Conservation (phyloP, 2,888 invertebrate genomes). For the Pemphredon lugubris region DNA sequence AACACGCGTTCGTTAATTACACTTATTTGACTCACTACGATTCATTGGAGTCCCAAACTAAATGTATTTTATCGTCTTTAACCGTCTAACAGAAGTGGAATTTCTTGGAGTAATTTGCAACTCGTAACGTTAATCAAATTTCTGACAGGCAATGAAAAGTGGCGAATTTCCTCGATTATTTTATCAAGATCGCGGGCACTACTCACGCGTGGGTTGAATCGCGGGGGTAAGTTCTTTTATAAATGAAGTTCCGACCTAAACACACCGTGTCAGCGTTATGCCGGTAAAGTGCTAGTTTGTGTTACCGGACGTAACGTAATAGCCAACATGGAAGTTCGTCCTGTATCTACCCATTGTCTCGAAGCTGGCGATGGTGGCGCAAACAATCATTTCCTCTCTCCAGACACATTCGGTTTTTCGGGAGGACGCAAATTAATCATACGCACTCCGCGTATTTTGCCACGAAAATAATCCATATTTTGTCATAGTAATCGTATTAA, state of each 20-base stretch:
- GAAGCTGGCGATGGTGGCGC: constrained; percentile 43
- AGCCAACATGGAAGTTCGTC: constrained; percentile 66
- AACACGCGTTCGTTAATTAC: too few species aligned
- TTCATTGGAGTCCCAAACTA: too few species aligned
- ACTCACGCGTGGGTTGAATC: constrained; percentile 16
- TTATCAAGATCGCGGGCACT: constrained; percentile 30
- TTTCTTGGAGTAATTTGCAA: too few species aligned
- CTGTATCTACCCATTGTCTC: constrained; percentile 63
- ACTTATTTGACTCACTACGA: too few species aligned
- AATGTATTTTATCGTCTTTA: too few species aligned
- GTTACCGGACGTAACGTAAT: constrained; percentile 78
- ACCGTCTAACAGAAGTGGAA: too few species aligned
- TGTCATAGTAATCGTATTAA: too few species aligned
- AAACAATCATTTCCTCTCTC: constrained; percentile 54
- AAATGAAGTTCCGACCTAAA: constrained; percentile 59
- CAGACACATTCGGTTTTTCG: constrained; percentile 14
- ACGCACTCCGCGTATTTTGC: not conserved
- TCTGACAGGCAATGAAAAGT: too few species aligned
- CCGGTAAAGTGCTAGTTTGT: constrained; percentile 78
- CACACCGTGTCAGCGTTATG: constrained; percentile 66
- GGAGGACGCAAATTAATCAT: not conserved
- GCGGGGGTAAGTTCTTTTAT: constrained; percentile 54
- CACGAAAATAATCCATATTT: too few species aligned
- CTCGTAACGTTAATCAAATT: too few species aligned
- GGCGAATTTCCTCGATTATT: constrained; percentile 17